These are phyloP conservation scores for Sebastes nivosus DNA, from an alignment of 2,797 vertebrate species.

Conservation along the genomic window DNA sequence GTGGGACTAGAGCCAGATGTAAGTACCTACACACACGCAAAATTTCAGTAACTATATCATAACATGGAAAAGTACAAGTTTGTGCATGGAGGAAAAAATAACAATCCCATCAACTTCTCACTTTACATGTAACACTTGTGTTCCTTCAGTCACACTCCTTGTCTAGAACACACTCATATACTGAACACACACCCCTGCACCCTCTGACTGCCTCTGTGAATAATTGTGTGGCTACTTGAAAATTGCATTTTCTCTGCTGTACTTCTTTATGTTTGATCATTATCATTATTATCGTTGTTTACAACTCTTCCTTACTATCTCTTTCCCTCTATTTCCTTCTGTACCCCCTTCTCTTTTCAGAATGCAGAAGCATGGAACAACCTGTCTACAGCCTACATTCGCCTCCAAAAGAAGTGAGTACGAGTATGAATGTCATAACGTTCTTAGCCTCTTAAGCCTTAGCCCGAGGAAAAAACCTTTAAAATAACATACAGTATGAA, in stretches of 20 bases:
- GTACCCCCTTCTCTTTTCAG: conserved; percentile 71
- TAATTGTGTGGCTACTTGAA: too few species aligned
- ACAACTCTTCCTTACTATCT: not conserved
- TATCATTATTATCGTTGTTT: not conserved
- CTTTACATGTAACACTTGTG: not conserved
- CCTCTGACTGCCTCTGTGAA: not conserved
- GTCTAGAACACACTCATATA: not conserved
- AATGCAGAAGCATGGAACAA: conserved; percentile 99
- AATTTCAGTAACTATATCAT: not conserved
- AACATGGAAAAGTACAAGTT: not conserved
- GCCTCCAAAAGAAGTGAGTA: conserved; percentile 93
- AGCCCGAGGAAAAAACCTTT: not conserved
- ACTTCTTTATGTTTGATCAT: not conserved
- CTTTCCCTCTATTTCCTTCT: not conserved
- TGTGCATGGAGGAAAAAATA: not conserved
- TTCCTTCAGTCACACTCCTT: not conserved
- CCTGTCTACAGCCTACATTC: conserved; percentile 95
- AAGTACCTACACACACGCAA: conserved; percentile 60
- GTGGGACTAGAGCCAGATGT: conserved; percentile 95
- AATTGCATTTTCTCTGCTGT: too few species aligned
- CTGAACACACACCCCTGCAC: not conserved
- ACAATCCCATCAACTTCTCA: conserved; percentile 1
- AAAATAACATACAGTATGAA: not conserved
- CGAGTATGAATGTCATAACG: not conserved
- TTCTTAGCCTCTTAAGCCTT: not conserved